Conservation (phyloP, 2,888 invertebrate species). For the Diadegma fenestrale region DNA sequence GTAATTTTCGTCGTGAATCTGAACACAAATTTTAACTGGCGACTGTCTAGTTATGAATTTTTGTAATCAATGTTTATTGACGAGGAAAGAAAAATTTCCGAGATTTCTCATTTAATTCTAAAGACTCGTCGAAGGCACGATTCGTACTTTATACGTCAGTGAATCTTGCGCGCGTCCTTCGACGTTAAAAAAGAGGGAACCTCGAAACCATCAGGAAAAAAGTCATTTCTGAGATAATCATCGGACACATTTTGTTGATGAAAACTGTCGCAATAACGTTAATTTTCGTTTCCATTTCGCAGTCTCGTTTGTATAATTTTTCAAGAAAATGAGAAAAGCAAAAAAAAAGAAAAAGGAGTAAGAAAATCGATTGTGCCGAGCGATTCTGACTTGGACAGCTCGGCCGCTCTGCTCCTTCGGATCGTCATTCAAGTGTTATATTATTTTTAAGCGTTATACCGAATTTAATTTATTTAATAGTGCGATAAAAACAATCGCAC, state of each 20-base stretch:
- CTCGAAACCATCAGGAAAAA: slow-evolving; percentile 20
- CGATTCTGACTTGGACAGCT: neutral
- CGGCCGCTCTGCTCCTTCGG: slow-evolving; percentile 34
- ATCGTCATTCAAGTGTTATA: slow-evolving; percentile 63
- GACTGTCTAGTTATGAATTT: neutral
- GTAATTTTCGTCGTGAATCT: neutral
- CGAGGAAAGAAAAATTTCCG: neutral
- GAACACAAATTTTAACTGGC: neutral
- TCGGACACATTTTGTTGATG: neutral
- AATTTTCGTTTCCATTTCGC: slow-evolving; percentile 23
- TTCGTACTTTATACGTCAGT: neutral
- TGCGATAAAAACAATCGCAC: slow-evolving; percentile 38
- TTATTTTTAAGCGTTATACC: slow-evolving; percentile 68
- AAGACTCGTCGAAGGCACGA: neutral
- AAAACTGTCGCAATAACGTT: slow-evolving; percentile 40
- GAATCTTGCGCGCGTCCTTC: slow-evolving; percentile 13
- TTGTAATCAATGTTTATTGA: neutral
- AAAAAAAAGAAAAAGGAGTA: neutral
- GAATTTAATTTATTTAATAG: slow-evolving; percentile 68
- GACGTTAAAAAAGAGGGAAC: slow-evolving; percentile 18
- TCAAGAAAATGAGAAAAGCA: slow-evolving; percentile 6
- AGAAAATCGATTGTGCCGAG: neutral
- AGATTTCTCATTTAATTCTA: neutral
- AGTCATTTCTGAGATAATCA: neutral
- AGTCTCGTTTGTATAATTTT: slow-evolving; percentile 45